phyloP scores from a whole-genome alignment of 2,113 vertebrate genomes.

The Gila orcuttii region DNA sequence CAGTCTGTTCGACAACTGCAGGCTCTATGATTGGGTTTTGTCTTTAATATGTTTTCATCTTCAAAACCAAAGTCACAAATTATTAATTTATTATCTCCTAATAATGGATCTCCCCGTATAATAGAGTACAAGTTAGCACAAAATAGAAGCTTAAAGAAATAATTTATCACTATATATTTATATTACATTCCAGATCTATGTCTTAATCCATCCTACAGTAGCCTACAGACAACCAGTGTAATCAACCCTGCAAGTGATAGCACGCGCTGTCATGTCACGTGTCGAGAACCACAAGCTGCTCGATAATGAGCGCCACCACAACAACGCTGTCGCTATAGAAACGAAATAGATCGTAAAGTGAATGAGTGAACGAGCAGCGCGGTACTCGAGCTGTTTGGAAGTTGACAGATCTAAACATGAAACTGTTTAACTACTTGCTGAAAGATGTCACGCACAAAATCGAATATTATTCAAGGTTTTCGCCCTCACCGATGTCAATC shows the following conservation, averaged over 20 bases:
- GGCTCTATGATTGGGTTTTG: background rate
- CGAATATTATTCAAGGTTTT: conserved; percentile 77
- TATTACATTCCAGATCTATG: background rate
- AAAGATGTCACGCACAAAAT: conserved; percentile 73
- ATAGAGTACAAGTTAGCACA: background rate
- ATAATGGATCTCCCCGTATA: background rate
- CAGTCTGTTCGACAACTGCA: background rate
- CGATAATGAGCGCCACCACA: background rate
- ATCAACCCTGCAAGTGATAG: background rate
- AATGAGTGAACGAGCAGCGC: background rate
- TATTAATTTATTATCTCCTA: background rate
- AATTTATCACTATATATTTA: background rate
- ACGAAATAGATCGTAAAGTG: background rate
- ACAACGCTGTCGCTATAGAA: background rate
- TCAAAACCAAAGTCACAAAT: background rate
- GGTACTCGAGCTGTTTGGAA: background rate
- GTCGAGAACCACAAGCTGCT: background rate
- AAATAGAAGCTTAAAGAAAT: background rate
- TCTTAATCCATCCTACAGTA: too few relatives aligned
- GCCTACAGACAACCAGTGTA: background rate
- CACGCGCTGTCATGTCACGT: conserved; percentile 20
- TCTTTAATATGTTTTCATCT: background rate
- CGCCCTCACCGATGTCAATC: conserved; percentile 78
- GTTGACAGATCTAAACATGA: conserved; percentile 61
- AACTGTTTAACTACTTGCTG: conserved; percentile 68